Percentiles rank a stretch among this genome's conserved stretches.
phyloP scores from a whole-genome alignment of 2,888 invertebrate genomes.

The Neoaliturus tenellus region DNA sequence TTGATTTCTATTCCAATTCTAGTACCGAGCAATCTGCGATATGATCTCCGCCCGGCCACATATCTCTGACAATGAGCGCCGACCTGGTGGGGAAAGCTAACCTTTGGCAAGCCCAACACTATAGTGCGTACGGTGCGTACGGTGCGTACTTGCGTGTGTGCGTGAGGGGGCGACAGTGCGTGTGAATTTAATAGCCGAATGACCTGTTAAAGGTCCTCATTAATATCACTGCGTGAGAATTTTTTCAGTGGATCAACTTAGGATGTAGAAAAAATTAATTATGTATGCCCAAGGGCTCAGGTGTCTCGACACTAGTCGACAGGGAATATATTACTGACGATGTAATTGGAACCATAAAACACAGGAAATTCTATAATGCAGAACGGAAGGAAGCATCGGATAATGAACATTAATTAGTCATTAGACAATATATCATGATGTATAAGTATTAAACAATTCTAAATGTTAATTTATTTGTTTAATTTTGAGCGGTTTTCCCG shows the following conservation, averaged over 20 bases:
- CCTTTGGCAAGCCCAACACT: not conserved
- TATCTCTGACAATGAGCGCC: not conserved
- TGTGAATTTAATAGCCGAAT: not conserved
- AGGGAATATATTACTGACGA: not conserved
- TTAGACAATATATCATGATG: not conserved
- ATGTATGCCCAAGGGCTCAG: not conserved
- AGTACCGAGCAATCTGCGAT: not conserved
- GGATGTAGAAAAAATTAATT: not conserved
- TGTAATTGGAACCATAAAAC: not conserved
- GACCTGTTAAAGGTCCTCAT: not conserved
- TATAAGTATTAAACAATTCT: too few relatives aligned
- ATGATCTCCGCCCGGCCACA: not conserved
- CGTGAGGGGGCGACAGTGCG: not conserved
- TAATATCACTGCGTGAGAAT: not conserved
- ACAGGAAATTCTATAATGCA: not conserved
- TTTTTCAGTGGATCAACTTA: not conserved
- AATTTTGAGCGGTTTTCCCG: too few relatives aligned
- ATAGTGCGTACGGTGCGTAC: not conserved
- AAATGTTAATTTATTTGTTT: too few relatives aligned
- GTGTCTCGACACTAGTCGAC: not conserved
- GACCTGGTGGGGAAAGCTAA: not conserved
- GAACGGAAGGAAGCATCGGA: not conserved
- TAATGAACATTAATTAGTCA: not conserved
- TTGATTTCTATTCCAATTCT: slow-evolving; percentile 19
- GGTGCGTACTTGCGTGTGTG: too few relatives aligned